phyloP scores from a whole-genome alignment of 2,797 vertebrate species.

The Labroides dimidiatus region DNA sequence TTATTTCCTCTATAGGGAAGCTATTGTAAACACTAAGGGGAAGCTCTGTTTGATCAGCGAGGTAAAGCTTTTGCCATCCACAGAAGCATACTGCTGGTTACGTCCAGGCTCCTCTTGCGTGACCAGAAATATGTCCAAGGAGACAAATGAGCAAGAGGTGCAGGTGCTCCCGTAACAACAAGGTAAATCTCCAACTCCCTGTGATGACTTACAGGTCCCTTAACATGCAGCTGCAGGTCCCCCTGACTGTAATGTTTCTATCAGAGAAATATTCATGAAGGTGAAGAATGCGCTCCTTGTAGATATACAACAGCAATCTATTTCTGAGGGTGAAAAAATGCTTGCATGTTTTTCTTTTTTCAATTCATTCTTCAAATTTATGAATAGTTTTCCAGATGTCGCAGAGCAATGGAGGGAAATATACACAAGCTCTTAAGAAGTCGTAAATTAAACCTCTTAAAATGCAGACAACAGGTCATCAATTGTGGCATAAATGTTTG shows the following conservation, averaged over 20 bases:
- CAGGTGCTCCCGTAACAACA: conserved; percentile 34
- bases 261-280: conserved; percentile 36
- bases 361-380: neutral
- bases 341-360: conserved; percentile 18
- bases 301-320: conserved; percentile 14
- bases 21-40: conserved; percentile 37
- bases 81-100: conserved; percentile 24
- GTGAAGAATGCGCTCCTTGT: conserved; percentile 21
- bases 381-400: conserved; percentile 27
- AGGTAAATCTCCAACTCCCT: conserved; percentile 30
- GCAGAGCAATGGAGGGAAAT: neutral
- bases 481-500: neutral
- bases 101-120: conserved; percentile 15
- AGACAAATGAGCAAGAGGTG: conserved; percentile 45
- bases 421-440: conserved; percentile 2
- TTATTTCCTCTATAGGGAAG: conserved; percentile 39
- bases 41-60: conserved; percentile 40
- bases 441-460: conserved; percentile 15
- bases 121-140: conserved; percentile 34
- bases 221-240: conserved; percentile 23
- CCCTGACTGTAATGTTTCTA: conserved; percentile 30
- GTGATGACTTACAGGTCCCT: conserved; percentile 30
- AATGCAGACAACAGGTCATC: conserved; percentile 3
- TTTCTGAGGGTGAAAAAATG: conserved; percentile 25
- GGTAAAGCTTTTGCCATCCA: conserved; percentile 30